A percentile compares a stretch with the other conserved stretches of the same genome.
These are phyloP conservation scores for Cairina moschata DNA, from an alignment of 2,113 vertebrate genomes.

Conservation along the genomic window DNA sequence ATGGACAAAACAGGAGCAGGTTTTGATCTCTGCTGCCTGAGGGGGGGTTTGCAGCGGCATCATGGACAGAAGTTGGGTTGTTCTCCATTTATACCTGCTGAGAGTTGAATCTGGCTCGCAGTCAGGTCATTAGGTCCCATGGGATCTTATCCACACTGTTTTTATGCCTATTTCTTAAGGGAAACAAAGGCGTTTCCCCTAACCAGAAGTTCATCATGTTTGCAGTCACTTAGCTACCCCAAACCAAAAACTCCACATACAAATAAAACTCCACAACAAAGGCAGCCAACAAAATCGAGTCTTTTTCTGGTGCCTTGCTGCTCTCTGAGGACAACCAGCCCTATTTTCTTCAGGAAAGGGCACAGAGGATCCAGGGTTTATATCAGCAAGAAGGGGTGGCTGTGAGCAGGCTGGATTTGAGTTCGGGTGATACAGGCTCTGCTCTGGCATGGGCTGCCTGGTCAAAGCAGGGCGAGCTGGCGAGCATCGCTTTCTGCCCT, in stretches of 20 bases:
- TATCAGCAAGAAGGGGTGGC: neutral
- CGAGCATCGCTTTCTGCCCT: rapidly evolving
- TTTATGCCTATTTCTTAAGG: neutral
- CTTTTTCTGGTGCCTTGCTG: neutral
- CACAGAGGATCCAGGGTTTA: neutral
- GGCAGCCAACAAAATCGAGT: neutral
- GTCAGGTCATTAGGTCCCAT: neutral
- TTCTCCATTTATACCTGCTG: neutral
- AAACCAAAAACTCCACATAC: neutral
- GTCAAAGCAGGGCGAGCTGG: neutral
- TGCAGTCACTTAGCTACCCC: neutral
- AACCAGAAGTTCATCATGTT: neutral
- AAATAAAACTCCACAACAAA: neutral
- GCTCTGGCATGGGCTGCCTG: neutral
- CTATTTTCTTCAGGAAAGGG: neutral
- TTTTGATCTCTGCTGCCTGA: neutral
- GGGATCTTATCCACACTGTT: neutral
- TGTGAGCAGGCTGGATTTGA: neutral
- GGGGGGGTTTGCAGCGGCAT: neutral
- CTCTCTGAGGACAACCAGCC: neutral
- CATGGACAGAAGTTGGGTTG: neutral
- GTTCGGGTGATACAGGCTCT: neutral
- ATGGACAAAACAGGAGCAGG: neutral
- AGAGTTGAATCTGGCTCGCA: neutral
- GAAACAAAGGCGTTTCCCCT: neutral